phyloP scores from a whole-genome alignment of 1,140 invertebrate species.

The Solenopsis invicta region DNA sequence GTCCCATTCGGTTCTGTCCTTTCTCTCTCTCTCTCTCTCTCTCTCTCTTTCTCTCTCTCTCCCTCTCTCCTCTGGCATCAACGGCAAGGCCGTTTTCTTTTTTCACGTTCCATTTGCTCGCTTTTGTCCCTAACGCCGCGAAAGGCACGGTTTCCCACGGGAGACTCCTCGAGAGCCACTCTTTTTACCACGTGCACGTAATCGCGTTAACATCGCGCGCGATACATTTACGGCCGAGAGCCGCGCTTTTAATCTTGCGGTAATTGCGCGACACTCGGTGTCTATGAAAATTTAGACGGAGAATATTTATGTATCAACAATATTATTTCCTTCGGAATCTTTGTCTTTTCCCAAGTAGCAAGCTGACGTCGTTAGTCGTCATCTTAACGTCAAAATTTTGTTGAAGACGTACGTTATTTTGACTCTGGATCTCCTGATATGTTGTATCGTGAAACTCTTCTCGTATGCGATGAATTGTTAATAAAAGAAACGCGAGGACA shows the following conservation, averaged over 20 bases:
- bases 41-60: too few relatives aligned
- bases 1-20: conserved; percentile 82
- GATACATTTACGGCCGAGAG: conserved; percentile 26
- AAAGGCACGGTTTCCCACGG: conserved; percentile 82
- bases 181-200: conserved; percentile 58
- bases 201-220: conserved; percentile 45
- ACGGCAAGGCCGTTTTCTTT: conserved; percentile 78
- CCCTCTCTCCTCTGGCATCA: not conserved
- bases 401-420: too few relatives aligned
- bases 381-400: too few relatives aligned
- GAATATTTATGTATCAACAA: not conserved
- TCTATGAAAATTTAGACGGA: not conserved
- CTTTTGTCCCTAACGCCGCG: conserved; percentile 81
- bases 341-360: too few relatives aligned
- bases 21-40: conserved; percentile 34
- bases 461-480: not conserved
- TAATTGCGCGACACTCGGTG: conserved; percentile 1
- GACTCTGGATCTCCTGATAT: not conserved
- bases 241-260: conserved; percentile 1
- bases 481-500: not conserved
- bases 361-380: too few relatives aligned
- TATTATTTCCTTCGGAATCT: not conserved
- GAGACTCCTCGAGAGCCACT: conserved; percentile 62
- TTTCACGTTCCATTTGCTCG: conserved; percentile 81
- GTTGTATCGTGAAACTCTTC: not conserved